phyloP scores from a whole-genome alignment of 1,140 invertebrate species.

The Diabrotica virgifera region DNA sequence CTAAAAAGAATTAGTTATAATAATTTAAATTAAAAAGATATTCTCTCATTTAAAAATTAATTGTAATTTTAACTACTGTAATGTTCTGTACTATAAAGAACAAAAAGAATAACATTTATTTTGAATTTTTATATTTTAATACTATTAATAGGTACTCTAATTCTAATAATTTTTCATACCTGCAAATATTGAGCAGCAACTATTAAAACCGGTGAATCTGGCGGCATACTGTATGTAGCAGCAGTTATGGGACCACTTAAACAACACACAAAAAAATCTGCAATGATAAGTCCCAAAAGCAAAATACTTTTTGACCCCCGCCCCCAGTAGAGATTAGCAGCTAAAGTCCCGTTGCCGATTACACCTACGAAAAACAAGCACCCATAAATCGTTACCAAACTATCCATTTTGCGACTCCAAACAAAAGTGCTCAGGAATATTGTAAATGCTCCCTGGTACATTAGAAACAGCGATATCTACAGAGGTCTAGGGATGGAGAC shows the following conservation, averaged over 20 bases:
- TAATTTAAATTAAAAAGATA: too few species aligned
- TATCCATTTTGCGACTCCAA: slow-evolving; percentile 11
- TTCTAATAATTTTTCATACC: neutral
- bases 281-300: slow-evolving; percentile 13
- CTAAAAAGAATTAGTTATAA: too few species aligned
- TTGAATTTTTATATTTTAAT: too few species aligned
- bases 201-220: neutral
- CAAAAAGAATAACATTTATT: too few species aligned
- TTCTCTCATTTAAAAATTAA: too few species aligned
- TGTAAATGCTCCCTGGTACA: too few species aligned
- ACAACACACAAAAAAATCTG: slow-evolving; percentile 17
- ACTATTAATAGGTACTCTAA: too few species aligned
- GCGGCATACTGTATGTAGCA: neutral
- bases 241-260: neutral
- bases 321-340: slow-evolving; percentile 14
- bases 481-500: too few species aligned
- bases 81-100: too few species aligned
- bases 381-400: slow-evolving; percentile 11
- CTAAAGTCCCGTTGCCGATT: slow-evolving; percentile 13
- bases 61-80: too few species aligned
- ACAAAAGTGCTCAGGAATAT: too few species aligned
- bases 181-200: neutral
- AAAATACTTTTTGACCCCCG: slow-evolving; percentile 14
- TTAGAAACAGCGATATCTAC: too few species aligned
- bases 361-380: slow-evolving; percentile 16